Evolutionary conservation across 1,140 invertebrate species (phyloP).

Genomic region (Saccostrea echinata): DNA sequence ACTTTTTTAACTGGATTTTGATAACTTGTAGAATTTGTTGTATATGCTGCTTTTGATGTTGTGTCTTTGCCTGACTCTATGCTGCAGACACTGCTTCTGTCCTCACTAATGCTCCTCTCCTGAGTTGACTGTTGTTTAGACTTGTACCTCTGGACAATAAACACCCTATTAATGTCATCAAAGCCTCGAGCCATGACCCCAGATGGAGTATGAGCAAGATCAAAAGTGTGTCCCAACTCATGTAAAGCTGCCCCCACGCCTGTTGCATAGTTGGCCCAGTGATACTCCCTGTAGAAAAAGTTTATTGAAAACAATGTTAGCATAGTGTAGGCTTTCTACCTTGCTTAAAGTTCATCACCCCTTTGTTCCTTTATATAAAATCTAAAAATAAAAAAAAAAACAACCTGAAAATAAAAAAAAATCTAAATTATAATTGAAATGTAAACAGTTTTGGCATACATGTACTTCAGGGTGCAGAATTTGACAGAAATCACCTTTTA

Average conservation of each 20-base stretch:
- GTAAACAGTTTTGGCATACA: too few species aligned
- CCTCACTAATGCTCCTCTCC: conserved; percentile 44
- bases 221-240: conserved; percentile 96
- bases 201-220: conserved; percentile 92
- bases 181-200: conserved; percentile 97
- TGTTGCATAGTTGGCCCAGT: conserved; percentile 93
- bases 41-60: conserved; percentile 32
- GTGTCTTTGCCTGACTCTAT: background rate
- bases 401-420: too few species aligned
- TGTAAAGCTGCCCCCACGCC: conserved; percentile 95
- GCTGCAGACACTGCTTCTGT: conserved; percentile 50
- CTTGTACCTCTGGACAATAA: conserved; percentile 82
- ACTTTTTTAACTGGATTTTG: conserved; percentile 74
- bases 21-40: conserved; percentile 68
- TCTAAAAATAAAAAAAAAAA: too few species aligned
- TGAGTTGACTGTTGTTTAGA: conserved; percentile 37
- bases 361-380: background rate
- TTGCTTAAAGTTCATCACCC: too few species aligned
- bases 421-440: too few species aligned
- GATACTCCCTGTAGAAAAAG: conserved; percentile 72
- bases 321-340: too few species aligned
- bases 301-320: background rate
- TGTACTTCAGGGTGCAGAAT: too few species aligned
- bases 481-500: too few species aligned
- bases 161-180: conserved; percentile 89